A percentile compares a stretch with the other conserved stretches of the same genome.
These are phyloP conservation scores for Drosophila insularis DNA, from an alignment of 1,140 invertebrate species.

Conservation along the genomic window DNA sequence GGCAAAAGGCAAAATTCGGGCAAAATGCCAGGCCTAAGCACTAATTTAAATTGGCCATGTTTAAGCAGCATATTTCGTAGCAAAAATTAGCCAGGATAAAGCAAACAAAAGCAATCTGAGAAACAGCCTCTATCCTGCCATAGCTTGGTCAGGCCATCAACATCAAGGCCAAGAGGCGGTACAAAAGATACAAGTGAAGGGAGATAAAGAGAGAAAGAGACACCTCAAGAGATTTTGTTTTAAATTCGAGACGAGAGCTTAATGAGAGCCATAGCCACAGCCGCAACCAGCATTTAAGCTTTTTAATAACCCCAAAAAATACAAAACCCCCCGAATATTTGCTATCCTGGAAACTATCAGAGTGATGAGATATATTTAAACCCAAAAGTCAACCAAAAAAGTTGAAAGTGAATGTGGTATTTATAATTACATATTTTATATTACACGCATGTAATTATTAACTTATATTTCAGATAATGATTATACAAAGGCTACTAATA, in stretches of 20 bases:
- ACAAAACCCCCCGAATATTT: conserved; percentile 8
- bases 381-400: too few relatives aligned
- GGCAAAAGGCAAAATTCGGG: conserved; percentile 29
- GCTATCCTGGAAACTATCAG: conserved; percentile 23
- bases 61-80: conserved; percentile 53
- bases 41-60: conserved; percentile 58
- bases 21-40: not conserved
- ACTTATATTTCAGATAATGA: too few relatives aligned
- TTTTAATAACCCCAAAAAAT: not conserved
- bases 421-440: too few relatives aligned
- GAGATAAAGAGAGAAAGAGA: not conserved
- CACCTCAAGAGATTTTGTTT: conserved; percentile 32
- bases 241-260: conserved; percentile 32
- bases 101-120: conserved; percentile 19
- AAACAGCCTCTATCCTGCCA: not conserved
- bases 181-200: not conserved
- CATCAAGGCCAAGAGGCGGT: not conserved
- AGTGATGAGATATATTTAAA: too few relatives aligned
- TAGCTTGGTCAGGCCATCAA: not conserved
- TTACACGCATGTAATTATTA: too few relatives aligned
- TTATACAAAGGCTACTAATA: too few relatives aligned
- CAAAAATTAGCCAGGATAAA: conserved; percentile 40
- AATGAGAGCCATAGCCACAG: conserved; percentile 27
- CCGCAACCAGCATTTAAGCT: conserved; percentile 30
- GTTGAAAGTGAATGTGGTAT: too few relatives aligned